A percentile compares a stretch with the other conserved stretches of the same genome.
These are phyloP conservation scores for Crocallis elinguaria DNA, from an alignment of 2,888 invertebrate genomes.

Conservation along the genomic window DNA sequence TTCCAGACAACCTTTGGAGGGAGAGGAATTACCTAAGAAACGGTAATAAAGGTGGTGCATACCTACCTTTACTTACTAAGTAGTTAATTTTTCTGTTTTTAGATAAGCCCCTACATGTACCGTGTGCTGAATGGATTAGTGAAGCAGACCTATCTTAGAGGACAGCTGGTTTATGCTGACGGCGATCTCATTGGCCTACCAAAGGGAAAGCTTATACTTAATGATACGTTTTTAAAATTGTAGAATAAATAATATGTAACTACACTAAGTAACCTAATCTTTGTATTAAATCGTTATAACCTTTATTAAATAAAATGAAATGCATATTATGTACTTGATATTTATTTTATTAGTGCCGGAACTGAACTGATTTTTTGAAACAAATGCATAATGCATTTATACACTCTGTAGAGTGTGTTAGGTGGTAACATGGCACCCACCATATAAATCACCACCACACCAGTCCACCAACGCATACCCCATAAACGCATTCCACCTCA, in stretches of 20 bases:
- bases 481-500: too few species aligned
- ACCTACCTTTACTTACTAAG: background rate
- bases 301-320: too few species aligned
- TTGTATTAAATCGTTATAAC: too few species aligned
- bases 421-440: too few species aligned
- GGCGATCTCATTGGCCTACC: slow-evolving; percentile 62
- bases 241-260: slow-evolving; percentile 17
- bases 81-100: slow-evolving; percentile 41
- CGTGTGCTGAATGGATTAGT: slow-evolving; percentile 85
- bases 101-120: slow-evolving; percentile 87
- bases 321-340: too few species aligned
- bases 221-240: slow-evolving; percentile 27
- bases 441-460: too few species aligned
- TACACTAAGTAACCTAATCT: background rate
- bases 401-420: too few species aligned
- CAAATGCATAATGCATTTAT: too few species aligned
- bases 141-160: slow-evolving; percentile 85
- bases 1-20: too few species aligned
- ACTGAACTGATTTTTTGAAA: too few species aligned
- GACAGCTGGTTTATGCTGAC: slow-evolving; percentile 82
- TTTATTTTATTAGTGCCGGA: too few species aligned
- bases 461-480: too few species aligned
- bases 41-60: background rate
- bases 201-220: slow-evolving; percentile 71
- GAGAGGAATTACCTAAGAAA: background rate